phyloP scores from a whole-genome alignment of 2,797 vertebrate genomes.

The Fistularia commersonii region DNA sequence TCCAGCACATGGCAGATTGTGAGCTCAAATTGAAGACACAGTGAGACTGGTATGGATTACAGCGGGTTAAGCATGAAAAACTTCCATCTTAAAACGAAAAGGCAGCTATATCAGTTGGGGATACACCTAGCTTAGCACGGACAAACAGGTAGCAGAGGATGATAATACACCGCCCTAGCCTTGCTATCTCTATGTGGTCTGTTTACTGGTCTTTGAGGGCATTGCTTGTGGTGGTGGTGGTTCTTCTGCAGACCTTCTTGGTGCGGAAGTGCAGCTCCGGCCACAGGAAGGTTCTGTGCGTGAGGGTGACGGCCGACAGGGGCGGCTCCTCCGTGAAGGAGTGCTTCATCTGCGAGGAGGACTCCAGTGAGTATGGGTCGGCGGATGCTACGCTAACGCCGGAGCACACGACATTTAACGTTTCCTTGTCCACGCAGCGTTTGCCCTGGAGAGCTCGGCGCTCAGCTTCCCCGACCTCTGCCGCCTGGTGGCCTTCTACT shows the following conservation, averaged over 20 bases:
- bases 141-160: too few species aligned
- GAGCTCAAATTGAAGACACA: too few species aligned
- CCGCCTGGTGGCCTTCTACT: conserved; percentile 87
- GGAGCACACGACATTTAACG: conserved; percentile 27
- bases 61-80: too few species aligned
- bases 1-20: too few species aligned
- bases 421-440: conserved; percentile 65
- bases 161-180: too few species aligned
- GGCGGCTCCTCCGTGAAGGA: conserved; percentile 79
- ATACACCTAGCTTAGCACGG: too few species aligned
- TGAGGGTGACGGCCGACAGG: conserved; percentile 75
- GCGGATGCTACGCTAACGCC: too few species aligned
- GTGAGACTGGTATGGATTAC: too few species aligned
- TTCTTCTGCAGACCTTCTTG: conserved; percentile 78
- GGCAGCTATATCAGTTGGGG: too few species aligned
- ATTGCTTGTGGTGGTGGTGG: not conserved
- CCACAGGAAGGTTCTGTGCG: conserved; percentile 83
- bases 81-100: too few species aligned
- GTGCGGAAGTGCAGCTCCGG: conserved; percentile 83
- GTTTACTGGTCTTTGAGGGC: too few species aligned
- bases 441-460: conserved; percentile 82
- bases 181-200: too few species aligned
- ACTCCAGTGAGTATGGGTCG: conserved; percentile 81
- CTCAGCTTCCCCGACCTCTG: conserved; percentile 84
- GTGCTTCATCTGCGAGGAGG: conserved; percentile 80